These are phyloP conservation scores for Sympetrum striolatum DNA, from an alignment of 2,888 invertebrate species.

Conservation along the genomic window DNA sequence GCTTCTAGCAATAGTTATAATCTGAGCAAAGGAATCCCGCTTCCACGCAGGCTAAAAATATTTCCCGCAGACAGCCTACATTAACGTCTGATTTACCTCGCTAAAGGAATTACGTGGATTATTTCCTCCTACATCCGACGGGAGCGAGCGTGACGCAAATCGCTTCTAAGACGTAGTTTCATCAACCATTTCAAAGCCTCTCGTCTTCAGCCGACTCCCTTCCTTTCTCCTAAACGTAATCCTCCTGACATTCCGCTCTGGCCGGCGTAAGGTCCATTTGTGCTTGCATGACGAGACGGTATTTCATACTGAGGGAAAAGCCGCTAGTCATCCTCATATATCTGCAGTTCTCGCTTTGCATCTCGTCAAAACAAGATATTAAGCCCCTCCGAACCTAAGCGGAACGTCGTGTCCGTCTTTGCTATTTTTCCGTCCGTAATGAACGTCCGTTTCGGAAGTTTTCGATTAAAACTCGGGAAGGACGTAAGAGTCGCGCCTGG, in stretches of 20 bases:
- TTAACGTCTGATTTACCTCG: too few species aligned
- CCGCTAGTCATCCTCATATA: not conserved
- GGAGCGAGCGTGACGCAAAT: too few species aligned
- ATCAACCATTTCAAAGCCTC: not conserved
- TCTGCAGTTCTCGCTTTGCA: not conserved
- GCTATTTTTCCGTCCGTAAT: too few species aligned
- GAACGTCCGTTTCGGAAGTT: not conserved
- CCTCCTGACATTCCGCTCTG: not conserved
- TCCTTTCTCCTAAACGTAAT: not conserved
- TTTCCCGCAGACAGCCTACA: too few species aligned
- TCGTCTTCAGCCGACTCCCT: not conserved
- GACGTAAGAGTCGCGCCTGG: not conserved
- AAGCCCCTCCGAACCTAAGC: not conserved
- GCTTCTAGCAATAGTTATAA: too few species aligned
- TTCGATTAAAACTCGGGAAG: not conserved
- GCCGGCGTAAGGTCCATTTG: not conserved
- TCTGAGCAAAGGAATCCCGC: too few species aligned
- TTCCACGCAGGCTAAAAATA: too few species aligned
- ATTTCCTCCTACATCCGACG: too few species aligned
- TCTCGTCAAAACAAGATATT: not conserved
- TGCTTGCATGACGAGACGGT: not conserved
- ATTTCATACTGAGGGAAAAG: not conserved
- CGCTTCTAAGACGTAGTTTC: not conserved
- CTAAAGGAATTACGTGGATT: too few species aligned
- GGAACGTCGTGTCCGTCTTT: not conserved